Base-by-base conservation (phyloP, 2,888 invertebrate genomes). In the Agonopterix alstromeriana region DNA sequence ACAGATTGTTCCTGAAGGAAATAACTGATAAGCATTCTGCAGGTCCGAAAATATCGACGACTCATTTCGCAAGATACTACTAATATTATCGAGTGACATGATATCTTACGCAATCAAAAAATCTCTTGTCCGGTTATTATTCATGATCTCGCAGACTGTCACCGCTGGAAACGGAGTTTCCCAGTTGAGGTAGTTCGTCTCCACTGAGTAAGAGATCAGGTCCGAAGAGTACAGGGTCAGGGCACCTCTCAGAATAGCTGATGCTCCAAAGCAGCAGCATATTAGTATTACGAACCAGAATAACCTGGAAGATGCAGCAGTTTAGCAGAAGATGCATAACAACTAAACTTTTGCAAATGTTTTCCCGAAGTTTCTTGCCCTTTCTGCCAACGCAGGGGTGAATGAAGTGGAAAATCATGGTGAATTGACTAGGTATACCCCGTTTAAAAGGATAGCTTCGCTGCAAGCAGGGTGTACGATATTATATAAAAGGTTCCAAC, bases 161-260 rank as follows among this genome's bases (percentile, higher is more conserved):
- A 93, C 76, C 0, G 92, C 90, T 2, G 92, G 92, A 66, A 92
- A 92, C 1, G 90, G 89, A 0, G 92, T 92, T 55, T 91, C 87
- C 90, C 92, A 92, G 52, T 90, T 79, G 53, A 92, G 60, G 61
- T 91, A 92, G 43, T 91, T 83, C 0, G 92, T 92, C 56, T 90
- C 85, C 54, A 90, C 90, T 1, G 90, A 82, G 56, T 88, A 86
- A 2, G 90, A 90, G 0, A 91, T 84, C 1, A 85, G 85, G 17
- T 75, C 77, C 36, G 90, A 78, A 0, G 89, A 77, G 48, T 86
- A 72, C 36, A 90, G 61, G 56, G 79, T 81, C 1, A 88, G 74
- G 1, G 84, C 71, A 1, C 82, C 77, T 12, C 80, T 85, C 2
- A 90, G 52, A 0, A 87, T 66, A 1, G 57, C 48, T 0, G 67